Base-by-base conservation (phyloP, 2,888 invertebrate species). In the Sicus ferrugineus region DNA sequence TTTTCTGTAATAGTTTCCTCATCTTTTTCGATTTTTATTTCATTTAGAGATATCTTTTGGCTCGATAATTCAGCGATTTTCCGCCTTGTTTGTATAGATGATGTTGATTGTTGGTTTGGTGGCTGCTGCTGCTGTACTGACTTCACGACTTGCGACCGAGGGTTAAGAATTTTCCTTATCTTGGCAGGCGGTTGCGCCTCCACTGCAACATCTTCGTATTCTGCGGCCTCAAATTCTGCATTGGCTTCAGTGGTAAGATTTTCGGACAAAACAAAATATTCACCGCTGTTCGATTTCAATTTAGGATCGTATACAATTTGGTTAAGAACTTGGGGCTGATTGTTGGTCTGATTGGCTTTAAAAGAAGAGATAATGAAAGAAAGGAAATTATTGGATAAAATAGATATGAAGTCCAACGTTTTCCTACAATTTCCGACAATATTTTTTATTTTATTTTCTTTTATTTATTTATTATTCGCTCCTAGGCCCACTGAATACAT, bases 161-260 rank as follows among this genome's bases (percentile, higher is more conserved):
- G 69, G 7, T 2, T 3, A 21, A 50, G n/a, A 11, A 69, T 23
- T 67, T 73, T 73, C 2, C 56, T 30, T 6, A 73, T 59, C 68
- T 74, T 75, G 0, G 59, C 62, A 1, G 75, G 67, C 11, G 72
- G 67, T 56, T 70, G 69, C 50, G 3, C 21, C 11, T 21, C 21
- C 4, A 23, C 21, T 6, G 19, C 14, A 31, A 11, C 19, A 16
- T 21, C 38, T 4, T 65, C 66, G 23, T 26, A 50, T 5, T 66
- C 67, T 16, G 62, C 46, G 5, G 42, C 54, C 16, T 69, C 62
- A 56, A 67, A 16, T 7, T 38, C 61, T 34, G 67, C 66, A 67
- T 54, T 66, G 23, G 58, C 50, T 21, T 61, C 56, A 19, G 26
- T 58, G 19, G 52, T 58, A 21, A 30, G 52, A 30, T 68, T 56